phyloP scores from a whole-genome alignment of 2,113 vertebrate genomes.

The rabbit (Oryctolagus cuniculus) region DNA sequence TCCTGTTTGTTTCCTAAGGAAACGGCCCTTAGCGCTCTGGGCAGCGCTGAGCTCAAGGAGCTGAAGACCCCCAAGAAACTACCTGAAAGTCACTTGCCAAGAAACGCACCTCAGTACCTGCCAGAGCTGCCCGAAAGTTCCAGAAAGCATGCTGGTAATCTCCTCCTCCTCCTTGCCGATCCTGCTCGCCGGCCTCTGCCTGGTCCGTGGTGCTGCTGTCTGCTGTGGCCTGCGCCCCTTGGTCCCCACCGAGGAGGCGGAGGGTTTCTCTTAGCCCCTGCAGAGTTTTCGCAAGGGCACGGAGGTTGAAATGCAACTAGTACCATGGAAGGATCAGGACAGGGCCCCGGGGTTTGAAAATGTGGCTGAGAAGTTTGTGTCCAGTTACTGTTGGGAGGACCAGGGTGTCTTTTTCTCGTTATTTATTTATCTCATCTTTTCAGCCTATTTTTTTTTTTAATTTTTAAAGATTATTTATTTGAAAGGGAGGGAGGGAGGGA shows the following conservation, averaged over 20 bases:
- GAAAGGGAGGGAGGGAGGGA: no score
- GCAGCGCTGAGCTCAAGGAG: constrained; percentile 89
- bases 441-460: background rate
- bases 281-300: background rate
- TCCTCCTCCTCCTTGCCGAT: background rate
- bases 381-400: background rate
- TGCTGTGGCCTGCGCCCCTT: background rate
- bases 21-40: constrained; percentile 92
- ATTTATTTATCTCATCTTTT: constrained; percentile 18
- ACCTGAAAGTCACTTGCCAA: constrained; percentile 87
- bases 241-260: background rate
- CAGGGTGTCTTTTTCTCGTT: background rate
- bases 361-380: background rate
- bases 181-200: background rate
- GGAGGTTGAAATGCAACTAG: background rate
- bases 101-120: constrained; percentile 86
- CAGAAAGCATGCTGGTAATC: constrained; percentile 88
- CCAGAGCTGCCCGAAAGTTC: constrained; percentile 86
- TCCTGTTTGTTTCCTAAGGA: constrained; percentile 98
- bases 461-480: background rate
- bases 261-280: background rate
- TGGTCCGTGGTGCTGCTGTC: background rate
- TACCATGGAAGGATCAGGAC: background rate
- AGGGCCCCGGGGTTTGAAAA: background rate
- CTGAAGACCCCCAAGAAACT: constrained; percentile 88